Evolutionary conservation across 2,888 invertebrate genomes (phyloP), one percentile per base, ranked within the genome.

Genomic region (Mythimna impura): DNA sequence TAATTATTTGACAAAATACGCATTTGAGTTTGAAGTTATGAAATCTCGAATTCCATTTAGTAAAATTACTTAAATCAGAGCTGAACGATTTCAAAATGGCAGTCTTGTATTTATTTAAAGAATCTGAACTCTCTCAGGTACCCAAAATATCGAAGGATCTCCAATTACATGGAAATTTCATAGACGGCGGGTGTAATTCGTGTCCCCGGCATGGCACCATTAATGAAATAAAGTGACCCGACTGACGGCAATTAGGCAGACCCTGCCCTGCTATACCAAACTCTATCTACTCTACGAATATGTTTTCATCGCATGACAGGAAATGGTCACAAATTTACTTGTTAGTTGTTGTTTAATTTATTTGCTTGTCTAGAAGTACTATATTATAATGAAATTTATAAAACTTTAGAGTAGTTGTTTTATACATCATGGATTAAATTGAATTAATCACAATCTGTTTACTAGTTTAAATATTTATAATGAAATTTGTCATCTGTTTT

Each of bases 101-200:
- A 36, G 22, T 34, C 34, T 25, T 66, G 43, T 60, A 50, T 81
- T 76, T 78, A 64, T 80, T 72, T 36, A 52, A 71, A 25, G 30
- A 60, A 79, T 47, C 30, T 22, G 34, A 68, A 72, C 54, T 61
- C 40, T 55, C 36, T 22, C 50, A 67, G 67, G 74, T 80, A 66
- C 50, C 63, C 43, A 68, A 83, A 85, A 86, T 89, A 88, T 87
- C 84, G 84, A 85, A 86, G 87, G 86, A 88, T 89, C 90, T 88
- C 87, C 89, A 92, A 92, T 93, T 91, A 91, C 90, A 92, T 92
- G 89, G 89, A 91, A 91, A 93, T 92, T 93, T 93, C 89, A 91
- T 90, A 89, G 88, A 87, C 86, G 81, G 81, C 70, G 72, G 76
- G 82, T 69, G 85, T 87, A 87, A 87, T 89, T 87, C 86, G 80